Evolutionary conservation across 2,113 vertebrate genomes (phyloP).

Genomic region (Canis aureus): DNA sequence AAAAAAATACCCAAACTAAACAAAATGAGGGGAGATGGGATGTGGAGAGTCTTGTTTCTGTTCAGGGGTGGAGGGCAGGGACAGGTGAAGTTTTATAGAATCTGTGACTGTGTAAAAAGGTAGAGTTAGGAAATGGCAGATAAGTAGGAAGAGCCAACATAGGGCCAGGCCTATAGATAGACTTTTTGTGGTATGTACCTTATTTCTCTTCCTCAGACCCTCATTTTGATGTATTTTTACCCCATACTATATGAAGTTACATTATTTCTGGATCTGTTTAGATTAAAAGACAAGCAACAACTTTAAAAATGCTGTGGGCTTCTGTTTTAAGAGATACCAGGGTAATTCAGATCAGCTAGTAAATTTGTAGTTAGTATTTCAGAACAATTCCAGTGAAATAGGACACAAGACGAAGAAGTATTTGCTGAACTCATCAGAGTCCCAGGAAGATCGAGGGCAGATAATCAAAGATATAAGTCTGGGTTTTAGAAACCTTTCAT

Average conservation of each 20-base stretch:
- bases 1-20: background rate
- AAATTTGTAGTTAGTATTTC: background rate
- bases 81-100: too few relatives aligned
- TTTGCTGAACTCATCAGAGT: background rate
- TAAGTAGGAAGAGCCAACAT: background rate
- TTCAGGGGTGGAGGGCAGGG: background rate
- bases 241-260: background rate
- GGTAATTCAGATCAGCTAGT: background rate
- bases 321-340: background rate
- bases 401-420: background rate
- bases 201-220: background rate
- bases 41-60: background rate
- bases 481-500: background rate
- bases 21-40: background rate
- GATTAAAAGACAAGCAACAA: background rate
- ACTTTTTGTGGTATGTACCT: background rate
- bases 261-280: background rate
- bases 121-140: background rate
- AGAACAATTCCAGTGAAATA: background rate
- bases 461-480: background rate
- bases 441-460: background rate
- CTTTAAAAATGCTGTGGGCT: background rate
- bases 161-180: background rate
- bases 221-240: background rate
- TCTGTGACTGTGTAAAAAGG: background rate